Evolutionary conservation across 2,113 vertebrate genomes (phyloP).

Genomic region (Sylvia atricapilla): DNA sequence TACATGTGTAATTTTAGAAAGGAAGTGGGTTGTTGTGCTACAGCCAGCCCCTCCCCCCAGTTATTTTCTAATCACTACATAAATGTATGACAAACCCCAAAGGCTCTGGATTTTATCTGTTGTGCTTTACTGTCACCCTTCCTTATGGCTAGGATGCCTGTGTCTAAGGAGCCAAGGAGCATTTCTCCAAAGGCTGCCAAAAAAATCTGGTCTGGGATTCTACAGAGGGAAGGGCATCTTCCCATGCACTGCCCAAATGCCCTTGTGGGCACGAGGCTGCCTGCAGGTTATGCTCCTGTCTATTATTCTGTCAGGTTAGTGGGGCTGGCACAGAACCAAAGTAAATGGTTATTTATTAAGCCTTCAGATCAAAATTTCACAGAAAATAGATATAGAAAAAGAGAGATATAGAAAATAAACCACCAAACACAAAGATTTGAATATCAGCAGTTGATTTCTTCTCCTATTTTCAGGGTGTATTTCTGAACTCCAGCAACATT

Average conservation of each 20-base stretch:
- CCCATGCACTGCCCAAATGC: neutral
- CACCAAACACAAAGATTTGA: neutral
- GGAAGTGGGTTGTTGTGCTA: neutral
- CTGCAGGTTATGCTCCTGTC: neutral
- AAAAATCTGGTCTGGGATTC: neutral
- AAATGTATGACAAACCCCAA: neutral
- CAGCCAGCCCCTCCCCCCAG: neutral
- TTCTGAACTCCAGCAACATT: neutral
- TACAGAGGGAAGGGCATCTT: neutral
- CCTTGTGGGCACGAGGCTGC: neutral
- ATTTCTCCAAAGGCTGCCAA: neutral
- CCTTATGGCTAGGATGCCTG: neutral
- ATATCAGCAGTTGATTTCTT: neutral
- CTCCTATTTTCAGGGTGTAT: neutral
- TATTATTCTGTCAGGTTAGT: neutral
- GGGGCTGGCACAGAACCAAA: neutral
- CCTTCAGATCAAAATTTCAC: neutral
- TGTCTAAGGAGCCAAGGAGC: neutral
- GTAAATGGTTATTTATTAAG: neutral
- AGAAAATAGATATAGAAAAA: neutral
- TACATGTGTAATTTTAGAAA: neutral
- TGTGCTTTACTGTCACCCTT: neutral
- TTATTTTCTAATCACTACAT: neutral
- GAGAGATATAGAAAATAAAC: neutral
- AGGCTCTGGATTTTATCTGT: neutral